Evolutionary conservation across 2,113 vertebrate species (phyloP).

Genomic region (Cacatua alba): DNA sequence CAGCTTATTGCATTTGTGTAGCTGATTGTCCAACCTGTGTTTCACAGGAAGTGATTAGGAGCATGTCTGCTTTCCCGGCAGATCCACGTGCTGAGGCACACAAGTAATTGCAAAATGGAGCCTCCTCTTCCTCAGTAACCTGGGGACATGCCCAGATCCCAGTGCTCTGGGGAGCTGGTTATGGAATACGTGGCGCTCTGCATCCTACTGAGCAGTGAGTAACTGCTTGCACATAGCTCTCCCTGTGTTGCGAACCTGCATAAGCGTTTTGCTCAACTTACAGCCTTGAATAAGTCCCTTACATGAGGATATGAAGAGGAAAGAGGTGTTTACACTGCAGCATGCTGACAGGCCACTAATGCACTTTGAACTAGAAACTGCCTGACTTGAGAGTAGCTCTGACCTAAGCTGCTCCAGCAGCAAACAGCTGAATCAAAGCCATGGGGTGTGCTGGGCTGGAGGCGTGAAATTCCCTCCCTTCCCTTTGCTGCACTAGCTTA

Average conservation of each 20-base stretch:
- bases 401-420: background rate
- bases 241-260: accelerated
- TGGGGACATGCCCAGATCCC: background rate
- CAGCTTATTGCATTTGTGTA: background rate
- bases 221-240: accelerated
- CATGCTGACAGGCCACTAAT: background rate
- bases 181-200: background rate
- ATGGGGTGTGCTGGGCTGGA: background rate
- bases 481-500: background rate
- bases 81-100: background rate
- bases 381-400: background rate
- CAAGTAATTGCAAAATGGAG: background rate
- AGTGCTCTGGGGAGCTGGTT: background rate
- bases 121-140: background rate
- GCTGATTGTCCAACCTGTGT: background rate
- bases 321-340: background rate
- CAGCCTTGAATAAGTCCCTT: background rate
- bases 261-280: accelerated
- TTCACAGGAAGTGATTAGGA: background rate
- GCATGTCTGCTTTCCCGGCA: accelerated
- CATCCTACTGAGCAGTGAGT: background rate
- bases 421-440: background rate
- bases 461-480: background rate
- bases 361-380: slow-evolving; percentile 39
- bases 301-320: background rate